Percentiles rank a stretch among this genome's conserved stretches.
Evolutionary conservation across 2,797 vertebrate genomes (phyloP).

Genomic region (Sebastes reedi): DNA sequence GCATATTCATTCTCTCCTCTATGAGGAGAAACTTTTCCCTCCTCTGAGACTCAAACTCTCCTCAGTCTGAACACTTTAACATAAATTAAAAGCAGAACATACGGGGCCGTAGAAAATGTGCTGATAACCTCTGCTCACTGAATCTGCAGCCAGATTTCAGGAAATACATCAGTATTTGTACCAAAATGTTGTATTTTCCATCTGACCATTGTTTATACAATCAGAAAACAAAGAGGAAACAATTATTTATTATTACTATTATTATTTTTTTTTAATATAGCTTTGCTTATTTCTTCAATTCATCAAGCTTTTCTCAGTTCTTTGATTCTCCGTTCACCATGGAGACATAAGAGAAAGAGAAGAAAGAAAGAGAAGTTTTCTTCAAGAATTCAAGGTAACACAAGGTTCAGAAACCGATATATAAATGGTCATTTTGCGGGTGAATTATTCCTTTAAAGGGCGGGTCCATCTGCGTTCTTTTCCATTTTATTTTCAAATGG

Average conservation of each 20-base stretch:
- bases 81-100: background rate
- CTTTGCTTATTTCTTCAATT: too few relatives aligned
- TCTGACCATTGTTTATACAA: background rate
- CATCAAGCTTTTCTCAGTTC: too few relatives aligned
- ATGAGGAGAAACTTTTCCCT: background rate
- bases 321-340: rapidly evolving
- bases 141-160: background rate
- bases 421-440: too few relatives aligned
- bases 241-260: background rate
- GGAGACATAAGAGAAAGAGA: rapidly evolving
- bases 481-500: too few relatives aligned
- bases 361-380: too few relatives aligned
- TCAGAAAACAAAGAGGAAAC: background rate
- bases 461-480: too few relatives aligned
- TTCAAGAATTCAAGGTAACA: too few relatives aligned
- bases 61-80: background rate
- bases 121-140: background rate
- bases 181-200: background rate
- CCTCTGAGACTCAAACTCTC: background rate
- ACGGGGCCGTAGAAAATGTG: too few relatives aligned
- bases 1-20: slow-evolving; percentile 5
- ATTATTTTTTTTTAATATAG: rapidly evolving
- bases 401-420: too few relatives aligned
- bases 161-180: background rate
- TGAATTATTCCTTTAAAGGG: too few relatives aligned